Conservation (phyloP, 2,113 vertebrate genomes). For the Brachyhypopomus occidentalis region DNA sequence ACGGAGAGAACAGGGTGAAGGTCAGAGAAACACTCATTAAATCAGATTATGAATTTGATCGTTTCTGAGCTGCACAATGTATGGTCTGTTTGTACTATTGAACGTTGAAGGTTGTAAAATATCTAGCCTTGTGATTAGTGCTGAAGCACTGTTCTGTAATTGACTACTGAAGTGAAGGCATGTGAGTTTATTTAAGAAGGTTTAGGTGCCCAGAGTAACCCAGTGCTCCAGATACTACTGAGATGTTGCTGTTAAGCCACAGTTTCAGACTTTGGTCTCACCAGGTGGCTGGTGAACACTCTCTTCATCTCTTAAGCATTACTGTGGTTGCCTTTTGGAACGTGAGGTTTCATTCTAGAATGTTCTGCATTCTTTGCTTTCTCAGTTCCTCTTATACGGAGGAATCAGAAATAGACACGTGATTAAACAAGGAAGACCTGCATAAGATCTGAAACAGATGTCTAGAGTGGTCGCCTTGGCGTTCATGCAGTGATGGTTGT, state of each 20-base stretch:
- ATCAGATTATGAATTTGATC: background rate
- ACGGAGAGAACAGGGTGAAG: background rate
- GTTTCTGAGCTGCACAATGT: background rate
- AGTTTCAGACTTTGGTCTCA: background rate
- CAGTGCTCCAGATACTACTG: background rate
- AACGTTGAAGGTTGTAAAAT: constrained; percentile 18
- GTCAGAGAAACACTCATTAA: background rate
- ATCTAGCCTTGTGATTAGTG: constrained; percentile 66
- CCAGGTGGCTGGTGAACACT: background rate
- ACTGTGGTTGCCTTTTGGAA: background rate
- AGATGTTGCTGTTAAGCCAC: background rate
- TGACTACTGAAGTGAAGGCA: constrained; percentile 65
- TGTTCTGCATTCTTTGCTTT: background rate
- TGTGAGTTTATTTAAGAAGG: constrained; percentile 73
- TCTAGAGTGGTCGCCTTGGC: background rate
- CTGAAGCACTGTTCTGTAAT: constrained; percentile 51
- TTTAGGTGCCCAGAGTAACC: constrained; percentile 43
- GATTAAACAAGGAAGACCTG: background rate
- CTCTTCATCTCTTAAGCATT: no score
- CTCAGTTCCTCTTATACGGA: constrained; percentile 23
- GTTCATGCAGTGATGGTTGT: background rate
- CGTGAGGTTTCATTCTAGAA: background rate
- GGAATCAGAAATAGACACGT: background rate
- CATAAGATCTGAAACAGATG: constrained; percentile 13
- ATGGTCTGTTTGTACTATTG: background rate